A percentile compares a stretch with the other conserved stretches of the same genome.
These are phyloP conservation scores for Trachelus iudaicus DNA, from an alignment of 2,888 invertebrate species.

Conservation along the genomic window DNA sequence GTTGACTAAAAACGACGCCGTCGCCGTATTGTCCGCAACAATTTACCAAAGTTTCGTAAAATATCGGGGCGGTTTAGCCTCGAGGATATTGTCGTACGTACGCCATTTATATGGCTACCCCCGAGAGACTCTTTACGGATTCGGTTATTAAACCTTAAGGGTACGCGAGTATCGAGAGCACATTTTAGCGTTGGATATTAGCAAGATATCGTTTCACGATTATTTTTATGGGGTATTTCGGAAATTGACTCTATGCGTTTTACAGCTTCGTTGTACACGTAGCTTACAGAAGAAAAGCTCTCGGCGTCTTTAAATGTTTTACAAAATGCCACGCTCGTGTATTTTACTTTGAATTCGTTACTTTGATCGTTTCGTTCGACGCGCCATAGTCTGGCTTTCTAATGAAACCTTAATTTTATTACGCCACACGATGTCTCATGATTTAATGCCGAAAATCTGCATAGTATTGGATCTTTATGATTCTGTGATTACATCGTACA, in stretches of 20 bases:
- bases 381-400: background rate
- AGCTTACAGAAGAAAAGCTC: background rate
- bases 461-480: background rate
- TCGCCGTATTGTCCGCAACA: background rate
- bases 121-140: background rate
- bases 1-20: background rate
- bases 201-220: background rate
- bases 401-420: background rate
- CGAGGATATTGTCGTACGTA: background rate
- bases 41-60: background rate
- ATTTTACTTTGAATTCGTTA: background rate
- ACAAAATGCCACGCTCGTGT: background rate
- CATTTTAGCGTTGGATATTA: background rate
- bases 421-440: background rate
- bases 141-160: background rate
- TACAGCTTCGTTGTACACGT: background rate
- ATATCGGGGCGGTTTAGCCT: background rate
- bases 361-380: background rate
- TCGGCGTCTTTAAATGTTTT: background rate
- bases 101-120: background rate
- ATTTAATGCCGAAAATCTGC: background rate
- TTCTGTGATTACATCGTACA: background rate
- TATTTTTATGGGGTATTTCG: background rate
- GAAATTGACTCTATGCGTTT: background rate
- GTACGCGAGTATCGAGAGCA: background rate